Conservation (phyloP, 2,113 vertebrate genomes). For the Phalacrocorax aristotelis region DNA sequence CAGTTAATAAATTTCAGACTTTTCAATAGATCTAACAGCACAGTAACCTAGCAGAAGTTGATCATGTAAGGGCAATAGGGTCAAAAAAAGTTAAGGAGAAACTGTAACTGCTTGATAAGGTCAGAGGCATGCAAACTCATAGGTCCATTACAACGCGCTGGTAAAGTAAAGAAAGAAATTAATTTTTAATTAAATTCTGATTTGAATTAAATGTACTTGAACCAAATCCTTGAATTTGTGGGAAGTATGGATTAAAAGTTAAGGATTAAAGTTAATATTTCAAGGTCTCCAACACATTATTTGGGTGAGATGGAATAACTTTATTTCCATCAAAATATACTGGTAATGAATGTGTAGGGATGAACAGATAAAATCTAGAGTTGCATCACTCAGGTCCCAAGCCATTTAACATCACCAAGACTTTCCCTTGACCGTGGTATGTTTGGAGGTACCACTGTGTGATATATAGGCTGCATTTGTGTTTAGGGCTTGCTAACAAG, state of each 20-base stretch:
- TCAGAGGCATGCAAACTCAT: not conserved
- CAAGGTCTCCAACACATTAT: not conserved
- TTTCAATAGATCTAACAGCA: not conserved
- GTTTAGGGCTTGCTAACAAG: not conserved
- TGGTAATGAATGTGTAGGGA: not conserved
- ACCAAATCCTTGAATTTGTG: not conserved
- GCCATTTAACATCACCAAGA: not conserved
- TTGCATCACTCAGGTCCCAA: not conserved
- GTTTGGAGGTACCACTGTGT: not conserved
- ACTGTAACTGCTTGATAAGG: not conserved
- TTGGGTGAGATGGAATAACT: not conserved
- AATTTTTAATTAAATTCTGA: not conserved
- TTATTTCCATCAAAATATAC: not conserved
- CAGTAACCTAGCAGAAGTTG: not conserved
- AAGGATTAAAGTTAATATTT: not conserved
- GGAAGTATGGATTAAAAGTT: not conserved
- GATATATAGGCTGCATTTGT: not conserved
- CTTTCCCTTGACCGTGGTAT: not conserved
- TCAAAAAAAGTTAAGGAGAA: not conserved
- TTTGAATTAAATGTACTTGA: not conserved
- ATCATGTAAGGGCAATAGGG: not conserved
- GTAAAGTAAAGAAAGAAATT: not conserved
- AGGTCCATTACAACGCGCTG: not conserved
- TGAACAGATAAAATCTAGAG: not conserved
- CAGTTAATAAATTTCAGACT: slow-evolving; percentile 13